phyloP scores from a whole-genome alignment of 2,797 vertebrate species.

The Parauchenoglanis ngamensis region DNA sequence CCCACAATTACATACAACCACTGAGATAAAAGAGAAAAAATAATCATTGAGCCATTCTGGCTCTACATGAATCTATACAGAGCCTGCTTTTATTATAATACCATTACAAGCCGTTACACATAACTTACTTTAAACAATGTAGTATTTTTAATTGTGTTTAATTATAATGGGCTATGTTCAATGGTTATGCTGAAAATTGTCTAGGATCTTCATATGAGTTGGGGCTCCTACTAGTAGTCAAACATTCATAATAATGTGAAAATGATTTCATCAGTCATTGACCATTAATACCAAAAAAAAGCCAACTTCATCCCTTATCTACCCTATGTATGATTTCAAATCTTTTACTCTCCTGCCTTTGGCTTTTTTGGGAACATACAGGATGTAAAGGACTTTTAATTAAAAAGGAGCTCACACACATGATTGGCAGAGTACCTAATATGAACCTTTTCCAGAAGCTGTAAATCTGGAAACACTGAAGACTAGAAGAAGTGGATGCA shows the following conservation, averaged over 20 bases:
- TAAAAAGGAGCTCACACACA: too few relatives aligned
- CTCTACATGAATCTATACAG: background rate
- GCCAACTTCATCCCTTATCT: background rate
- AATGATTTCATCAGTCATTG: background rate
- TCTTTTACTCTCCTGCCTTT: background rate
- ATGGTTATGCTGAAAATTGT: background rate
- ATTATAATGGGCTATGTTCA: background rate
- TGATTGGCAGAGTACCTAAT: background rate
- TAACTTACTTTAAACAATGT: background rate
- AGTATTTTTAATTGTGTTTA: background rate
- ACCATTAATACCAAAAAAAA: background rate
- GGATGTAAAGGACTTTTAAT: background rate
- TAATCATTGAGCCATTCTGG: background rate
- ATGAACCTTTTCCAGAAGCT: background rate
- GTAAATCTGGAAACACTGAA: background rate
- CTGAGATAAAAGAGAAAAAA: background rate
- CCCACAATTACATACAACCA: background rate
- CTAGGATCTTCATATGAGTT: background rate
- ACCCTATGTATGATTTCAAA: background rate
- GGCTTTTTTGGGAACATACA: background rate
- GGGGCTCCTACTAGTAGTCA: background rate
- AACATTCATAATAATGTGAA: background rate
- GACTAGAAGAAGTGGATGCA: background rate
- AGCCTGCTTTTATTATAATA: background rate
- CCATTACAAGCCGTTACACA: background rate